phyloP scores from a whole-genome alignment of 2,888 invertebrate genomes.

The Heteromurus nitidus region DNA sequence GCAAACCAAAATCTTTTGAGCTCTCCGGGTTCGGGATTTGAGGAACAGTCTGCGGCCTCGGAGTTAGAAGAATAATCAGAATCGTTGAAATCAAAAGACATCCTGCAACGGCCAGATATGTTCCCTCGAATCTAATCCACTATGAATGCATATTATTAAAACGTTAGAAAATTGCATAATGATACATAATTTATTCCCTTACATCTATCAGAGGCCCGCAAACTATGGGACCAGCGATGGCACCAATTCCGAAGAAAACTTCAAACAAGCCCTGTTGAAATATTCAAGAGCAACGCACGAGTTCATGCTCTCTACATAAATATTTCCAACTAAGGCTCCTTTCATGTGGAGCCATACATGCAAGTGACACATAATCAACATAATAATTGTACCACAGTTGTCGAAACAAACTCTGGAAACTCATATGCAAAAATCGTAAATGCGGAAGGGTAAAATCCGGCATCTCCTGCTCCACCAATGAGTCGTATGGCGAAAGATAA shows the following conservation, averaged over 20 bases:
- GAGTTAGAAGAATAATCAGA: conserved; percentile 26
- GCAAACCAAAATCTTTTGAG: conserved; percentile 13
- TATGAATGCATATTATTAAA: conserved; percentile 2
- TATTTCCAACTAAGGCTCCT: neutral
- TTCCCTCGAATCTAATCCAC: conserved; percentile 51
- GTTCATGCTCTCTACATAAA: too few species aligned
- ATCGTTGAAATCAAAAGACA: conserved; percentile 34
- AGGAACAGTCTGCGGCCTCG: neutral
- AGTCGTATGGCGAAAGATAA: conserved; percentile 60
- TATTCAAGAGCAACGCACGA: too few species aligned
- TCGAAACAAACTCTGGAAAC: conserved; percentile 58
- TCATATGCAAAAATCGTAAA: conserved; percentile 64
- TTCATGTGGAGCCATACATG: neutral
- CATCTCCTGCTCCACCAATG: conserved; percentile 64
- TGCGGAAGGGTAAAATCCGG: conserved; percentile 64
- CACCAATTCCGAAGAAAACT: conserved; percentile 69
- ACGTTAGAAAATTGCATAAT: neutral
- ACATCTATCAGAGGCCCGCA: conserved; percentile 66
- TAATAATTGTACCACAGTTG: conserved; percentile 52
- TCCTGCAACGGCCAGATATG: conserved; percentile 46
- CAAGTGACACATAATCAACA: neutral
- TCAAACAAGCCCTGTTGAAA: conserved; percentile 63
- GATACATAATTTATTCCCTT: conserved; percentile 18
- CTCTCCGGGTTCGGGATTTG: neutral
- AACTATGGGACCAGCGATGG: conserved; percentile 63